These are phyloP conservation scores for Drosophila ohnishii DNA, from an alignment of 1,140 invertebrate genomes.

Conservation along the genomic window DNA sequence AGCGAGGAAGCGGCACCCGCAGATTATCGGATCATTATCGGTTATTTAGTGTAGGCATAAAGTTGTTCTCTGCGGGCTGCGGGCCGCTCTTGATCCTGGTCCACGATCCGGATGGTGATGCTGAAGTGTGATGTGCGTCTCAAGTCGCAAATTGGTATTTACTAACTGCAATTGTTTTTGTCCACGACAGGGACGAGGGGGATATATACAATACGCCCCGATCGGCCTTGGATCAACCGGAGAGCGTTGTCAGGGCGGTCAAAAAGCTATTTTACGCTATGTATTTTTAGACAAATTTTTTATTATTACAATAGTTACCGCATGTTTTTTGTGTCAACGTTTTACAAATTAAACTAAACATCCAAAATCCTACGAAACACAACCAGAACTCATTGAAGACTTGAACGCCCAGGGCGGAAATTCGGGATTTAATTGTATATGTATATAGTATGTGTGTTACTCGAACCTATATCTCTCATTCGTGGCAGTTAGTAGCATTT, in stretches of 20 bases:
- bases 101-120: constrained; percentile 30
- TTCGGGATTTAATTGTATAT: constrained; percentile 18
- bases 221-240: constrained; percentile 6
- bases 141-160: constrained; percentile 74
- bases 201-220: constrained; percentile 36
- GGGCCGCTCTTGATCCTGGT: constrained; percentile 9
- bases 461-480: constrained; percentile 25
- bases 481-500: constrained; percentile 30
- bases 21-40: constrained; percentile 37
- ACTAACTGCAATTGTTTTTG: constrained; percentile 71
- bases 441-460: constrained; percentile 29
- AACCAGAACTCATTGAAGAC: constrained; percentile 27
- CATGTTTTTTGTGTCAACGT: constrained; percentile 68
- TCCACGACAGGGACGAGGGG: constrained; percentile 19
- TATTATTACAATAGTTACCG: constrained; percentile 56
- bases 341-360: constrained; percentile 59
- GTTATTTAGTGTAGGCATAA: constrained; percentile 50
- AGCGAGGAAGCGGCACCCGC: constrained; percentile 17
- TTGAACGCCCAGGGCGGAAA: constrained; percentile 12
- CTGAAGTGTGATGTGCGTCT: constrained; percentile 69
- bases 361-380: constrained; percentile 16
- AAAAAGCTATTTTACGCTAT: constrained; percentile 69
- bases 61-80: constrained; percentile 33
- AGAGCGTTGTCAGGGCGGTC: constrained; percentile 21
- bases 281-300: constrained; percentile 80